These are phyloP conservation scores for Napeogenes sylphis DNA, from an alignment of 2,888 invertebrate species.

Conservation along the genomic window DNA sequence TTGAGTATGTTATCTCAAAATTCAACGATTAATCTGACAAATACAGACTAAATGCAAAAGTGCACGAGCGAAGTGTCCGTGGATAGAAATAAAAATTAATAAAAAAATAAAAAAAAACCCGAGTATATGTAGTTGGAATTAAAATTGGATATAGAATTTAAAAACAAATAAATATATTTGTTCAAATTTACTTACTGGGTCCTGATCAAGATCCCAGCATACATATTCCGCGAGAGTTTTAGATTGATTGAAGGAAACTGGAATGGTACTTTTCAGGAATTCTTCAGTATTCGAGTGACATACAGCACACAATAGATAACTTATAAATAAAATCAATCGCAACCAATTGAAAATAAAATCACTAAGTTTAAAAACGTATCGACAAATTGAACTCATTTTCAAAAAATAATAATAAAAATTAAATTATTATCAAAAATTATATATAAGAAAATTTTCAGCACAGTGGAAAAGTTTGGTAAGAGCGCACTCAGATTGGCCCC, in stretches of 20 bases:
- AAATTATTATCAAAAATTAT: conserved; percentile 8
- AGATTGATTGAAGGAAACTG: conserved; percentile 24
- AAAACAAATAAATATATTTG: no score
- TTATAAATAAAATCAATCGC: conserved; percentile 2
- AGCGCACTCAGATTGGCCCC: conserved; percentile 48
- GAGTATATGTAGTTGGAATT: no score
- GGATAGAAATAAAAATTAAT: no score
- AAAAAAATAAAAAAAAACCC: no score
- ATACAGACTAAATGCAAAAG: no score
- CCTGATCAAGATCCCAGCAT: conserved; percentile 26
- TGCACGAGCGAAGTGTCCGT: no score
- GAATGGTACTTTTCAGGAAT: conserved; percentile 20
- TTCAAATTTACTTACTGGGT: conserved; percentile 25
- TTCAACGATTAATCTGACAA: no score
- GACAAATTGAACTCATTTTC: conserved; percentile 2
- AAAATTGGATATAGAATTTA: no score
- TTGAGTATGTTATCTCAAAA: no score
- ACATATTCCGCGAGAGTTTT: conserved; percentile 28
- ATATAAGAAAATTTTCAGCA: conserved; percentile 18
- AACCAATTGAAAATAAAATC: background rate
- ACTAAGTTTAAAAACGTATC: background rate
- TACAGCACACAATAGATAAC: conserved; percentile 16
- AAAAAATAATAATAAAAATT: conserved; percentile 1
- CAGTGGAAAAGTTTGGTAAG: conserved; percentile 29
- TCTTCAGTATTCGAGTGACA: conserved; percentile 17